Evolutionary conservation across 92 coral and sea anemone species (phyloP).

Genomic region (Bergia sp.): DNA sequence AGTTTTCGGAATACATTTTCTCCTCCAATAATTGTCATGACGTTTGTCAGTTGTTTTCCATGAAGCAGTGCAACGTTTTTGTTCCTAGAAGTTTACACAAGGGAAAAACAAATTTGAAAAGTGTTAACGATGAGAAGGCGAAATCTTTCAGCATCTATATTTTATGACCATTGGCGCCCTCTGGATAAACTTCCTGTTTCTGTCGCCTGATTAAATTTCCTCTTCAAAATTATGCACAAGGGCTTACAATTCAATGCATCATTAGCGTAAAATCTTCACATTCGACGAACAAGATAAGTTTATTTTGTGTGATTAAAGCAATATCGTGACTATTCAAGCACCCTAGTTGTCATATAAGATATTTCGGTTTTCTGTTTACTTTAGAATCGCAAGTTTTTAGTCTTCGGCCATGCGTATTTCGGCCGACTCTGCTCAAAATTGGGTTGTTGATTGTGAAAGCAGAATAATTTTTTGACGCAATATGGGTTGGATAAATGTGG

Average conservation of each 20-base stretch:
- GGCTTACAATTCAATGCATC: constrained; percentile 23
- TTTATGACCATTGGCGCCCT: constrained; percentile 22
- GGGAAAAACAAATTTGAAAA: constrained; percentile 19
- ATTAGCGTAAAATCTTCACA: constrained; percentile 41
- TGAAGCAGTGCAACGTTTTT: constrained; percentile 1
- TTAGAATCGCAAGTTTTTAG: neutral
- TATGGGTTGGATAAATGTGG: neutral
- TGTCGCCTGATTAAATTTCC: constrained; percentile 37
- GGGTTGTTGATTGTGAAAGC: neutral
- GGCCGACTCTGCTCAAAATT: neutral
- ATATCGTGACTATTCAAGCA: constrained; percentile 3
- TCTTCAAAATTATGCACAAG: constrained; percentile 8
- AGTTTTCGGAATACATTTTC: constrained; percentile 36
- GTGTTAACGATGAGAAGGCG: constrained; percentile 22
- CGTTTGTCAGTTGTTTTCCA: neutral
- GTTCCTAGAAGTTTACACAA: neutral
- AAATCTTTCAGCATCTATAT: constrained; percentile 23
- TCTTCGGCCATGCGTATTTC: neutral
- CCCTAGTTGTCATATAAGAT: neutral
- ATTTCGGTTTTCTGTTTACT: neutral
- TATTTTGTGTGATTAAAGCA: neutral
- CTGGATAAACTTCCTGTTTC: constrained; percentile 30
- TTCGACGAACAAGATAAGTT: neutral
- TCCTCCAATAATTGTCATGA: constrained; percentile 31
- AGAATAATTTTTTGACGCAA: neutral